phyloP scores from a whole-genome alignment of 2,797 vertebrate genomes.

The Anas georgica region DNA sequence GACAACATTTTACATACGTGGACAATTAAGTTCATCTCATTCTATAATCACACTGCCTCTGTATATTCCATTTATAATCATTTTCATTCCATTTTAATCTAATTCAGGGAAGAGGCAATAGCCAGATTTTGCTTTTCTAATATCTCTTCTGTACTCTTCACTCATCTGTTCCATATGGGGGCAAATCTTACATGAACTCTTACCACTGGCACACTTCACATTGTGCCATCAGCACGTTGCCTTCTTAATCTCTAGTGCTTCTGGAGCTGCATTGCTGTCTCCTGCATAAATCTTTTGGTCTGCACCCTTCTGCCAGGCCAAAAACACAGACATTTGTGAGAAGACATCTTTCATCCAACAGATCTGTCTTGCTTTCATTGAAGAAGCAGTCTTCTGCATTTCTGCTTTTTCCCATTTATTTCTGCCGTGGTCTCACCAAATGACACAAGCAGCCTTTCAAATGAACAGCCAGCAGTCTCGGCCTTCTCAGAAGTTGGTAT shows the following conservation, averaged over 20 bases:
- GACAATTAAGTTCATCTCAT: conserved; percentile 51
- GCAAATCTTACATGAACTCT: background rate
- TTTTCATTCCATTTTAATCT: conserved; percentile 1
- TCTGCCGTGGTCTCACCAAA: background rate
- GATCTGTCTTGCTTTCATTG: background rate
- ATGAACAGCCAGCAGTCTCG: background rate
- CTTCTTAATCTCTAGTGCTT: background rate
- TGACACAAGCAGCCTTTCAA: background rate
- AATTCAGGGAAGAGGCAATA: conserved; percentile 37
- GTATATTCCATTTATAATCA: background rate
- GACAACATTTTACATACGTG: conserved; percentile 66
- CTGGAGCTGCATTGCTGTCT: background rate
- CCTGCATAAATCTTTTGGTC: background rate
- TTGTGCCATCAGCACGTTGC: background rate
- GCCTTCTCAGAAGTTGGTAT: background rate
- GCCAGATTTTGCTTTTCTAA: conserved; percentile 14
- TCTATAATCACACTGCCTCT: conserved; percentile 43
- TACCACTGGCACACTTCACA: background rate
- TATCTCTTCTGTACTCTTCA: conserved; percentile 4
- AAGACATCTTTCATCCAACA: conserved; percentile 39
- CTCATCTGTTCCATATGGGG: background rate
- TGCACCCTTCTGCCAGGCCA: background rate
- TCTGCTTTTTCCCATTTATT: conserved; percentile 6
- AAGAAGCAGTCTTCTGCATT: conserved; percentile 13
- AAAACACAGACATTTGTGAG: background rate